phyloP scores from a whole-genome alignment of 35 echinoderm and acorn worm genomes.

The Ophioderma brevispina region DNA sequence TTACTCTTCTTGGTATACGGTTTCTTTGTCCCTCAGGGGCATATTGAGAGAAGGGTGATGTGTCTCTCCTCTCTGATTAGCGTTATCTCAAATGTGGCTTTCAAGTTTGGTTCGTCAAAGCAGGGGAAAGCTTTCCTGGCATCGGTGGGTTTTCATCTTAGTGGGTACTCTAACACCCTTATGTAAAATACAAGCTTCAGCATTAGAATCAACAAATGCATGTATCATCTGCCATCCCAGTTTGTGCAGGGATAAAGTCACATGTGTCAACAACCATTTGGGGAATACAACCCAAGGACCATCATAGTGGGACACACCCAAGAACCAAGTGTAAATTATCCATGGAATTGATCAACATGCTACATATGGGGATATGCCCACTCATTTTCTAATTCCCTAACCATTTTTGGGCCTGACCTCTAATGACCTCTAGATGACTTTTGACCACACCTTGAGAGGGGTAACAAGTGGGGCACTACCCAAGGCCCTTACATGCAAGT shows the following conservation, averaged over 20 bases:
- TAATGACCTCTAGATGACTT: too few relatives aligned
- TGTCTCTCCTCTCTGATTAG: constrained; percentile 35
- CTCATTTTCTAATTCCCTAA: too few relatives aligned
- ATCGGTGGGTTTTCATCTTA: constrained; percentile 73
- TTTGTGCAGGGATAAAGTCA: neutral
- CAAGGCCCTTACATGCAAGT: too few relatives aligned
- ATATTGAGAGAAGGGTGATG: constrained; percentile 78
- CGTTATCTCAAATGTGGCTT: constrained; percentile 70
- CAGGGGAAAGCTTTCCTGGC: constrained; percentile 87
- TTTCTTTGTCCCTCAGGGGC: neutral
- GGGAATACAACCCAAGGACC: neutral
- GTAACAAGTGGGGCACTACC: too few relatives aligned
- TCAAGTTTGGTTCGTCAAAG: constrained; percentile 85
- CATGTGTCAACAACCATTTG: neutral
- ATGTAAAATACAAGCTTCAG: neutral
- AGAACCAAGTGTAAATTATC: neutral
- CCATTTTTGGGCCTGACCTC: too few relatives aligned
- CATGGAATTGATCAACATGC: neutral
- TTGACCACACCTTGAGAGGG: too few relatives aligned
- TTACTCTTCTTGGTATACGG: neutral
- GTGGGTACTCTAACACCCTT: constrained; percentile 79
- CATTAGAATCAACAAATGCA: neutral
- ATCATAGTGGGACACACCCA: neutral
- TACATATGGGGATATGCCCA: neutral
- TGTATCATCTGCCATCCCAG: neutral